Evolutionary conservation across 1,140 invertebrate genomes (phyloP), one percentile per base, ranked within the genome.

Genomic region (Oscheius sp.): DNA sequence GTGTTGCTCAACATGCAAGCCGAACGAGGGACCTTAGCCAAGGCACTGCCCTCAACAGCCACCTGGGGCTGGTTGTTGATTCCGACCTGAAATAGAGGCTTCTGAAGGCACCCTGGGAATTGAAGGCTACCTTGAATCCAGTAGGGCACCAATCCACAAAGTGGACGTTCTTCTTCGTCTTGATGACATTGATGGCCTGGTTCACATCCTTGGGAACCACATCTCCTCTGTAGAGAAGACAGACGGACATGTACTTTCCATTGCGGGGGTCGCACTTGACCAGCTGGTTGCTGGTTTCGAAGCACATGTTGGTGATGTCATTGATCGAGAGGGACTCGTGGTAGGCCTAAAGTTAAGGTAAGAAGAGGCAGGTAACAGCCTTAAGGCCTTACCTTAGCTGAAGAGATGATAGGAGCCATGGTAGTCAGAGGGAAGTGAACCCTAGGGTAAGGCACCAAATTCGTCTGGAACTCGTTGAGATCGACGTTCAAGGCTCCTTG

Each of bases 101-200:
- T n/a, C n/a, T n/a, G n/a, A n/a, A n/a, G n/a, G n/a, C n/a, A n/a
- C n/a, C n/a, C n/a, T n/a, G n/a, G n/a, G n/a, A n/a, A n/a, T n/a
- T n/a, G n/a, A n/a, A n/a, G n/a, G n/a, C n/a, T n/a, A n/a, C n/a
- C n/a, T n/a, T n/a, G n/a, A n/a, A n/a, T n/a, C n/a, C n/a, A n/a
- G n/a, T n/a, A n/a, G n/a, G n/a, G n/a, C n/a, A n/a, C 90, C 91
- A 91, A 84, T 92, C 91, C 0, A 92, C 91, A 82, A 92, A 92
- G 80, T 91, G 86, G 73, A 91, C 91, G 70, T 89, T 90, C 42
- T 91, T 86, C 80, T 91, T 91, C 0, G 90, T 93, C 84, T 93
- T 93, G 85, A 93, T 92, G 28, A 90, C 88, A 2, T 91, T 91
- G 78, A 93, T 92, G 45, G 92, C 91, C 18, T 91, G 90, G 83